Conservation (phyloP, 2,113 vertebrate species). For the Chamaetylas fuelleborni region DNA sequence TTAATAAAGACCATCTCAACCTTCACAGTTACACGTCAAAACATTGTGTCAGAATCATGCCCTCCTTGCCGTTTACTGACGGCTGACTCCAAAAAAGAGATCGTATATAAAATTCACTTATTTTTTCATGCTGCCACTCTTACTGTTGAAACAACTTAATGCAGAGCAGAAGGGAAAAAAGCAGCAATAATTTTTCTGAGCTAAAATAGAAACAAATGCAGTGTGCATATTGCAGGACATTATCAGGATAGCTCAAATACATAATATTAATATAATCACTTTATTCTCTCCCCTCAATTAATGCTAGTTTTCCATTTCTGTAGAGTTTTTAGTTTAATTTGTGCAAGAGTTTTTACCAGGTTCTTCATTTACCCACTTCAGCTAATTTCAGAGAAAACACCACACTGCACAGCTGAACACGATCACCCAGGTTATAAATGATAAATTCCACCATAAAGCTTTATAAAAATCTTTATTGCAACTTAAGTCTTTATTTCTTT, state of each 20-base stretch:
- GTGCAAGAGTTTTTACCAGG: not conserved
- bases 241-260: not conserved
- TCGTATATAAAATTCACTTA: not conserved
- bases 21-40: not conserved
- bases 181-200: not conserved
- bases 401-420: not conserved
- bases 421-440: not conserved
- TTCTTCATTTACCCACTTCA: not conserved
- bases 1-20: not conserved
- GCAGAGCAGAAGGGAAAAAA: not conserved
- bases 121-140: not conserved
- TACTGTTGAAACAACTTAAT: not conserved
- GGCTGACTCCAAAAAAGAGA: not conserved
- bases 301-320: not conserved
- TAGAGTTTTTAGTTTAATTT: not conserved
- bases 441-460: not conserved
- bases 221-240: not conserved
- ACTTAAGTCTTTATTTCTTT: slow-evolving; percentile 27
- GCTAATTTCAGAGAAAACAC: not conserved
- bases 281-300: not conserved
- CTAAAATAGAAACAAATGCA: not conserved
- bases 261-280: not conserved
- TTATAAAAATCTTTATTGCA: slow-evolving; percentile 58
- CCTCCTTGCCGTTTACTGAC: not conserved
- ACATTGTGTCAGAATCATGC: not conserved